Base-by-base conservation (phyloP, 2,113 vertebrate genomes). In the Nycticorax nycticorax region DNA sequence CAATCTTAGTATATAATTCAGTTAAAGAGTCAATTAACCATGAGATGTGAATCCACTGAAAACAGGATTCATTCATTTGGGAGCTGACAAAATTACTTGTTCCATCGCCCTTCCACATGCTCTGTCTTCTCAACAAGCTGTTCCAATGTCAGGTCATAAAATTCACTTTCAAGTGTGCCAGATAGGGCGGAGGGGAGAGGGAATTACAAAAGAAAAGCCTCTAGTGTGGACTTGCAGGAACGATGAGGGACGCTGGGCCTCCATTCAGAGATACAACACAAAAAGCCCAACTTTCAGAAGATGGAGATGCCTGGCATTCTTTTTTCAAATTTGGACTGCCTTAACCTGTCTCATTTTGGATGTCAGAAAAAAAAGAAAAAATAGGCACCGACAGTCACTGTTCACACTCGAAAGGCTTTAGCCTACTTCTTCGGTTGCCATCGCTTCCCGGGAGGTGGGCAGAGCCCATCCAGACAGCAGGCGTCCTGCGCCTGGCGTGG, bases 11-110 rank as follows among this genome's bases (percentile, higher is more conserved):
- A 78, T 84, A 59, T 87, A 92, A 96, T 91, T 95, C 76, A 74
- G 55, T 95, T 94, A 95, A 53, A 94, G 60, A 95, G 53, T 89
- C 93, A 93, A 91, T 93, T 95, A 95, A 95, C 81, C 73, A 20
- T 89, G 84, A 88, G 74, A 82, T 85, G 78, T 63, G 62, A 94
- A 94, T 68, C 52, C 71, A 78, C 57, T 88, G 77, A 89, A 96
- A 94, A 92, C 39, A 73, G 84, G 78, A 93, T 94, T 95, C 77
- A 85, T 92, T 93, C 87, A 94, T 95, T 83, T 94, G 62, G 57
- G 81, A 96, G 53, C 62, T 73, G 67, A 79, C 39, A 94, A 96
- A 95, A 96, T 84, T 89, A 85, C 77, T 91, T 91, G 77, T 95
- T 87, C 37, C 63, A 73, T 47, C 6, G 3, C 67, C 74, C 43